Evolutionary conservation across 2,797 vertebrate genomes (phyloP), one percentile per base, ranked within the genome.

Genomic region (Syncerus caffer): DNA sequence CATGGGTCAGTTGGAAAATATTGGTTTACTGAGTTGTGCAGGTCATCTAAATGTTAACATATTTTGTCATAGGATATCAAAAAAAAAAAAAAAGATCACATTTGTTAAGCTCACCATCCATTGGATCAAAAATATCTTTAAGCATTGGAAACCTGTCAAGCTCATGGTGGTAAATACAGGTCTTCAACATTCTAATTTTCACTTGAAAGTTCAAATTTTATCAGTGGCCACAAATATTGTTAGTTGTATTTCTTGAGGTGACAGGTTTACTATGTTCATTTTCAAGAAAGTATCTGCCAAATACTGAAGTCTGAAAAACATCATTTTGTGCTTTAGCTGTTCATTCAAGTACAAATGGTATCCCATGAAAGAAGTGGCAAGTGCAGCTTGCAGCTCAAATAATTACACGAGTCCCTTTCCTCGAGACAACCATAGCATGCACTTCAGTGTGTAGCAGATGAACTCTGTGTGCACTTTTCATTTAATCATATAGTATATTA

Each of bases 111-210:
- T 85, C 29, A 78, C 6, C 23, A 86, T 16, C 12, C 47, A 14
- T 83, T 34, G 64, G 45, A 82, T 88, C 53, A 76, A 34, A 78
- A 93, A 82, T 71, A 38, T 84, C 45, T 85, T 89, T n/a, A 85
- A 42, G 11, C 95, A 88, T 78, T 90, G 31, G 85, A 92, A 90
- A 94, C 5, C 45, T 88, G 51, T 95, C 85, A 96, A 62, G 29
- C 15, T 90, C 13, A 4, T 89, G 51, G 27, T 92, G 31, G 45
- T 90, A 89, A 74, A 90, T 76, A 31, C 9, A 45, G 58, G 45
- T 58, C 95, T 87, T 95, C 19, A 57, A 51, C 93, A 87, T 80
- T 93, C 8, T 34, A 88, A 80, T 83, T 87, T 96, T 93, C 76
- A 84, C 55, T 93, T 34, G 29, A 74, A 89, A 62, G 62, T 92